These are phyloP conservation scores for Oxyteleia sp. DNA, from an alignment of 2,888 invertebrate genomes.

Conservation along the genomic window DNA sequence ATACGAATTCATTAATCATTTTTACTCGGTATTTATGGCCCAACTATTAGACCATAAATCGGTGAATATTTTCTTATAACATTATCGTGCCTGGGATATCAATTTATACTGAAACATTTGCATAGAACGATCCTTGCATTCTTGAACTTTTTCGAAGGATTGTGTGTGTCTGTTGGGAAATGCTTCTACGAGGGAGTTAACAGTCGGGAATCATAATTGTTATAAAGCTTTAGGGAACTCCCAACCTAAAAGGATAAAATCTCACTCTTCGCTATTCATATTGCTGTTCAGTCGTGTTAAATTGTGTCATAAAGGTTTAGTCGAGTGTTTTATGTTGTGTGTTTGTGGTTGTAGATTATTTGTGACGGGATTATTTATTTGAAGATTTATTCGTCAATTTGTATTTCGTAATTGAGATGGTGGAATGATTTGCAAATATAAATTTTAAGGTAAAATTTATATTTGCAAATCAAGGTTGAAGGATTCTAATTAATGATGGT, in stretches of 20 bases:
- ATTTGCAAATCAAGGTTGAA: background rate
- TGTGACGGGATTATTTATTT: background rate
- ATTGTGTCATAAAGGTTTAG: conserved; percentile 29
- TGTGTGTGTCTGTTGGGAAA: conserved; percentile 43
- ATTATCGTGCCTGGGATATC: conserved; percentile 61
- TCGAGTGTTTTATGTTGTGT: background rate
- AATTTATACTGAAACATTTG: conserved; percentile 61
- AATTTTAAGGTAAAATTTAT: too few species aligned
- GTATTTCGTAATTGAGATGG: too few species aligned
- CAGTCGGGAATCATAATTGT: conserved; percentile 51
- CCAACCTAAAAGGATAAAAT: conserved; percentile 53
- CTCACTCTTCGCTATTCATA: conserved; percentile 33
- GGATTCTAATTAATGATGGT: too few species aligned
- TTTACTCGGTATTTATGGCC: conserved; percentile 55
- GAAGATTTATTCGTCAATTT: background rate
- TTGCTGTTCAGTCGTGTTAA: conserved; percentile 29
- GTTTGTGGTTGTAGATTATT: background rate
- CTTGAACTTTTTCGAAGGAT: conserved; percentile 52
- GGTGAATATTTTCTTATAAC: conserved; percentile 64
- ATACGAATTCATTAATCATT: conserved; percentile 67
- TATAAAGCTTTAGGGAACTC: conserved; percentile 55
- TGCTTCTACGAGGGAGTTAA: conserved; percentile 29
- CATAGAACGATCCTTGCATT: conserved; percentile 41
- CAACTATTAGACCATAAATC: conserved; percentile 65
- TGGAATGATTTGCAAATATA: too few species aligned